These are phyloP conservation scores for Arizona elegans DNA, from an alignment of 2,113 vertebrate species.

Conservation along the genomic window DNA sequence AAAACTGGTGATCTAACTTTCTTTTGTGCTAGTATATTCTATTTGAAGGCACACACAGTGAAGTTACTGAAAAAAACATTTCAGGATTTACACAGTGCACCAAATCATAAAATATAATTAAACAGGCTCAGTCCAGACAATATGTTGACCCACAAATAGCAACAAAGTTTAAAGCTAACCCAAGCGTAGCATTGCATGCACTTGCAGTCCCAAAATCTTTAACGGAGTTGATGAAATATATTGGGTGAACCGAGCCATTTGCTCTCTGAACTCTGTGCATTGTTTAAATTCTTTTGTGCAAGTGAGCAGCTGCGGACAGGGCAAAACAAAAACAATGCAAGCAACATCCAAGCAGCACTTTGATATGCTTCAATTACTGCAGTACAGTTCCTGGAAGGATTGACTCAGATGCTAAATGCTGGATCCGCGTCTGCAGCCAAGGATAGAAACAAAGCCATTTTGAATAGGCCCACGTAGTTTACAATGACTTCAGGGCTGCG, in stretches of 20 bases:
- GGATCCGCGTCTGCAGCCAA: conserved; percentile 24
- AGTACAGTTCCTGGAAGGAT: background rate
- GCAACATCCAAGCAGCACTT: background rate
- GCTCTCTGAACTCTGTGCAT: conserved; percentile 45
- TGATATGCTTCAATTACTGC: rapidly evolving
- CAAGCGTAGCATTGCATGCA: background rate
- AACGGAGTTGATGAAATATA: background rate
- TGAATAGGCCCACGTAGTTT: background rate
- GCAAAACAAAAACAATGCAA: background rate
- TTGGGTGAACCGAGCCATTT: background rate
- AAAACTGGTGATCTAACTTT: background rate
- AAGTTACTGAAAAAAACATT: background rate
- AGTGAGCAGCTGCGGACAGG: background rate
- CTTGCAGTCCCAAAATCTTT: background rate
- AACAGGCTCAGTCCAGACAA: background rate
- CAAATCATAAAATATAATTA: background rate
- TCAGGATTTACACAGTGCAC: background rate
- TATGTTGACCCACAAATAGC: background rate
- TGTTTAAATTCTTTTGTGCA: conserved; percentile 7
- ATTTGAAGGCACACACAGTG: conserved; percentile 10
- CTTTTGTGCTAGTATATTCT: conserved; percentile 47
- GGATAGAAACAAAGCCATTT: conserved; percentile 37
- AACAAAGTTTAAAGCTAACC: background rate
- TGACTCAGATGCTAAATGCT: background rate
- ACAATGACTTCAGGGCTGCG: conserved; percentile 9